phyloP scores from a whole-genome alignment of 30 jellyfish, hydroid and myxozoan species.

The Aurelia coerulea region DNA sequence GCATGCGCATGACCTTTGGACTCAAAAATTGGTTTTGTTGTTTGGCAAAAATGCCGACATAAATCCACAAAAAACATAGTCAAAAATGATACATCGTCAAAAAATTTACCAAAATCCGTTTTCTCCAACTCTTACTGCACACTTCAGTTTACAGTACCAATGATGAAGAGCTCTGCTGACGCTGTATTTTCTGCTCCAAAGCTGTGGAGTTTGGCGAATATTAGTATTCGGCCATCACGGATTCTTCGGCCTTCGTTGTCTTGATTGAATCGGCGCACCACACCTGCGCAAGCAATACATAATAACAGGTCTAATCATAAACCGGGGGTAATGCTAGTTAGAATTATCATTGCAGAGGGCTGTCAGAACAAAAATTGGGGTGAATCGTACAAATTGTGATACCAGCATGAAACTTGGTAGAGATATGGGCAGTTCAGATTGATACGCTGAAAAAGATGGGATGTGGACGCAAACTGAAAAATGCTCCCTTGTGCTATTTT shows the following conservation, averaged over 20 bases:
- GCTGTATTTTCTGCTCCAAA: conserved; percentile 37
- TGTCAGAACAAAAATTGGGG: too few relatives aligned
- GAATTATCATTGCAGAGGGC: neutral
- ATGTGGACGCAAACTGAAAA: too few relatives aligned
- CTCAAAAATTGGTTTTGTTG: conserved; percentile 4
- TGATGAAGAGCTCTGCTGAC: conserved; percentile 20
- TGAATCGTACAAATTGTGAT: too few relatives aligned
- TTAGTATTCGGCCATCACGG: conserved; percentile 46
- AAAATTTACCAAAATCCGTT: conserved; percentile 72
- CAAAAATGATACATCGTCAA: conserved; percentile 72
- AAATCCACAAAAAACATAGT: conserved; percentile 71
- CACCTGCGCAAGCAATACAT: conserved; percentile 43
- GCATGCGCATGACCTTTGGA: conserved; percentile 80
- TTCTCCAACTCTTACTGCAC: conserved; percentile 53
- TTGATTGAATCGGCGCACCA: conserved; percentile 45
- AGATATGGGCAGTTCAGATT: too few relatives aligned
- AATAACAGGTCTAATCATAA: neutral
- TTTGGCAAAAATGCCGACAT: conserved; percentile 30
- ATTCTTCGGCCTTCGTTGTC: conserved; percentile 49
- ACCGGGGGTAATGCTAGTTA: conserved; percentile 30
- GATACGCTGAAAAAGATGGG: too few relatives aligned
- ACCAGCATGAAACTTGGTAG: too few relatives aligned
- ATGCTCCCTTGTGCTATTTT: too few relatives aligned
- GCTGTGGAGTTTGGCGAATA: conserved; percentile 13
- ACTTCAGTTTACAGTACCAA: conserved; percentile 48